Conservation (phyloP, 2,888 invertebrate genomes). For the Rhyacophila evoluta region DNA sequence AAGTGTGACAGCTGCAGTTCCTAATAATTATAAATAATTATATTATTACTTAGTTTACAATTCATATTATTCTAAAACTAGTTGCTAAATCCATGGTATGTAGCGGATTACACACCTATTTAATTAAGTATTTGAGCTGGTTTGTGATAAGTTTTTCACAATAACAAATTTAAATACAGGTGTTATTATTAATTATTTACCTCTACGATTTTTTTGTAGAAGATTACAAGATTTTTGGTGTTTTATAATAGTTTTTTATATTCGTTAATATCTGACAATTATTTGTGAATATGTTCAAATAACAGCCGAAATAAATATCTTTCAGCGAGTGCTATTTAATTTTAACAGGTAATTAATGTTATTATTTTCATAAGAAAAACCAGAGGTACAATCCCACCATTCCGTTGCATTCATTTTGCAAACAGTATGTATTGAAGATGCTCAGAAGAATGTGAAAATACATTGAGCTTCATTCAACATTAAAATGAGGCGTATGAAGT, state of each 20-base stretch:
- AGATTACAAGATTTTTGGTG: conserved; percentile 33
- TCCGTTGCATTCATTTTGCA: too few relatives aligned
- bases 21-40: conserved; percentile 24
- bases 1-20: conserved; percentile 18
- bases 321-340: not conserved
- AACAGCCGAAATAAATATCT: conserved; percentile 2
- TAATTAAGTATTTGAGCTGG: conserved; percentile 14
- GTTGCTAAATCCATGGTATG: conserved; percentile 5
- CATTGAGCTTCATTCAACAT: too few relatives aligned
- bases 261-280: conserved; percentile 27
- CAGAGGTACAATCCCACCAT: too few relatives aligned
- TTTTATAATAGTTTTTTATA: conserved; percentile 30
- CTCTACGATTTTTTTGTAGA: conserved; percentile 30
- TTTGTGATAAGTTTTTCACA: conserved; percentile 18
- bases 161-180: conserved; percentile 24
- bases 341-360: not conserved
- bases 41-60: not conserved
- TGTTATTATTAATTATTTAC: conserved; percentile 22
- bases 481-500: too few relatives aligned
- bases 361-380: conserved; percentile 24
- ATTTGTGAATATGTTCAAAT: conserved; percentile 22
- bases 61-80: conserved; percentile 18
- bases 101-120: not conserved
- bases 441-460: too few relatives aligned
- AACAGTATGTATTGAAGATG: too few relatives aligned